Conservation (phyloP, 92 coral and sea anemone species). For the Parazoanthus darwini region DNA sequence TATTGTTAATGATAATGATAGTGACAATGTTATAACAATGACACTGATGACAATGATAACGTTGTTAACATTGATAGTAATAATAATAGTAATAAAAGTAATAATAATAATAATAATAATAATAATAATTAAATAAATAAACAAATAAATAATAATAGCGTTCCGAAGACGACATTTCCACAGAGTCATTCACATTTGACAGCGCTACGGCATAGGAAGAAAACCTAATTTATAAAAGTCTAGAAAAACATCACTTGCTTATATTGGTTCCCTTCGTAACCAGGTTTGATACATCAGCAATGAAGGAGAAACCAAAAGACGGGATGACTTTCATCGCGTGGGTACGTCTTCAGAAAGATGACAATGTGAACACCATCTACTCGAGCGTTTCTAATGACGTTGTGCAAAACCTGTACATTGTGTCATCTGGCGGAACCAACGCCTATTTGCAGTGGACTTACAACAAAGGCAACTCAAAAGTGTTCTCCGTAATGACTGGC, state of each 20-base stretch:
- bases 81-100: too few relatives aligned
- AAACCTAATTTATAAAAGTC: not conserved
- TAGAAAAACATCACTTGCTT: not conserved
- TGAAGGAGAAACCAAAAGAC: constrained; percentile 34
- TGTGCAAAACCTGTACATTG: constrained; percentile 50
- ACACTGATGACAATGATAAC: too few relatives aligned
- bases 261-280: not conserved
- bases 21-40: too few relatives aligned
- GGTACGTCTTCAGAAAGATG: constrained; percentile 60
- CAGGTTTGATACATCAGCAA: constrained; percentile 14
- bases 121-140: too few relatives aligned
- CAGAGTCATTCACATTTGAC: not conserved
- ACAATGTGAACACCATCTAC: constrained; percentile 57
- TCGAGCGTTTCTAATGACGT: constrained; percentile 53
- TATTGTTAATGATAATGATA: too few relatives aligned
- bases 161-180: too few relatives aligned
- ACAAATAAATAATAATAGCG: too few relatives aligned
- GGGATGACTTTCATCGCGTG: constrained; percentile 67
- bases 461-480: constrained; percentile 16
- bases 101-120: too few relatives aligned
- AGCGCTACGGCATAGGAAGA: not conserved
- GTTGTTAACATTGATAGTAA: too few relatives aligned
- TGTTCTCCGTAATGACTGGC: constrained; percentile 48
- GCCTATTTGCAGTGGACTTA: constrained; percentile 50
- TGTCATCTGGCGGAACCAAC: constrained; percentile 43